Base-by-base conservation (phyloP, 2,888 invertebrate genomes). In the Ernsta delagoae region DNA sequence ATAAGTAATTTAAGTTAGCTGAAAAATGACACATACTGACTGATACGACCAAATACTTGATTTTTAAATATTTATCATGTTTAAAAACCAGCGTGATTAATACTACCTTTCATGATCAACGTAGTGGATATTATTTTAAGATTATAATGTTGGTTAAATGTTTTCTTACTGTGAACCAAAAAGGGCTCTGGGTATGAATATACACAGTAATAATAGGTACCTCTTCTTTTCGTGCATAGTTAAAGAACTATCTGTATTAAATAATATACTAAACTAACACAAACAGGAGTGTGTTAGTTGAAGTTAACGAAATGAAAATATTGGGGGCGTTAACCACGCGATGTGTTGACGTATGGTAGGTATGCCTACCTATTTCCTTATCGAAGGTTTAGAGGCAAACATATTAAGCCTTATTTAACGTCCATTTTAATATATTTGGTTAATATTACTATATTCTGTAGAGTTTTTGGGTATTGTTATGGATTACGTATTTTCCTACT, bases 311-410 rank as follows among this genome's bases (percentile, higher is more conserved):
- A 68, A 62, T 68, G 41, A 68, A 68, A 73, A 65, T 68, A 70
- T 71, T 75, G 76, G 71, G 70, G 74, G 76, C 65, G 75, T 77
- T 79, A 76, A 72, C 78, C 74, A 71, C 75, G 71, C 70, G 72
- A 81, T 77, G 85, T 88, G 86, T 85, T 83, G 83, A 86, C 84
- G 81, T 78, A 79, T 77, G 77, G 80, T 74, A 79, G 77, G 80
- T 74, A 79, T 24, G 24, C 24, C 24, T 24, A 24, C 24, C 24
- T 78, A 81, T 79, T 80, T 75, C 77, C 72, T 71, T 75, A 56
- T 61, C 45, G 60, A 39, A 54, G 56, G 66, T n/a, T 41, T 16
- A 59, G 50, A 31, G 50, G 50, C 60, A 54, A 61, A 67, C 34
- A 39, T 24, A 24, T 24, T 24, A 24, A 24, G 24, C 24, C 24